Evolutionary conservation across 35 echinoderm and acorn worm species (phyloP).

Genomic region (Lytechinus variegatus): DNA sequence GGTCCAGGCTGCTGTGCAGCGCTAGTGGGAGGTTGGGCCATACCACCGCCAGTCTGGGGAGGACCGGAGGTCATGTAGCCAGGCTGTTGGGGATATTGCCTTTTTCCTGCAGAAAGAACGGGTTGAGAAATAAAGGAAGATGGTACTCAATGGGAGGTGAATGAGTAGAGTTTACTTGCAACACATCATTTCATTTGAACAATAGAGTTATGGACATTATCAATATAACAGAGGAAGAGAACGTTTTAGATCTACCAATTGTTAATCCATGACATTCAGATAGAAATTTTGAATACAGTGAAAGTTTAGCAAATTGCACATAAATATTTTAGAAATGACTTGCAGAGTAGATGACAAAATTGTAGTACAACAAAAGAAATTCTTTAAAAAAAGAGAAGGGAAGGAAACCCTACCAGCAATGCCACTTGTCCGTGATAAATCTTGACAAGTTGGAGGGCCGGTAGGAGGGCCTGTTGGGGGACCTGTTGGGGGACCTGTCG

Average conservation of each 20-base stretch:
- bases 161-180: not conserved
- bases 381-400: not conserved
- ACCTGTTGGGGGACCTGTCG: slow-evolving; percentile 47
- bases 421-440: slow-evolving; percentile 45
- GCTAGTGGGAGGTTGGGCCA: slow-evolving; percentile 40
- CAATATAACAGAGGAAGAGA: too few species aligned
- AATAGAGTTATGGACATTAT: too few species aligned
- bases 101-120: slow-evolving; percentile 48
- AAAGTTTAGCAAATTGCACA: not conserved
- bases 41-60: slow-evolving; percentile 29
- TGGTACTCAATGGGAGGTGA: not conserved
- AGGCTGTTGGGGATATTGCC: slow-evolving; percentile 74
- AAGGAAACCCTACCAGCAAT: slow-evolving; percentile 31
- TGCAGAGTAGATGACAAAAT: not conserved
- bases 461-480: slow-evolving; percentile 53
- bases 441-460: slow-evolving; percentile 45
- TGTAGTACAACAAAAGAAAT: too few species aligned
- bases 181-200: too few species aligned
- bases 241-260: too few species aligned
- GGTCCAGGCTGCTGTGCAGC: slow-evolving; percentile 39
- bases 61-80: slow-evolving; percentile 38
- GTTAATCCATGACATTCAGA: not conserved
- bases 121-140: not conserved
- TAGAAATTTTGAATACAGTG: not conserved
- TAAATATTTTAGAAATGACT: not conserved